Conservation (phyloP, 2,888 invertebrate species). For the Mythimna impura region DNA sequence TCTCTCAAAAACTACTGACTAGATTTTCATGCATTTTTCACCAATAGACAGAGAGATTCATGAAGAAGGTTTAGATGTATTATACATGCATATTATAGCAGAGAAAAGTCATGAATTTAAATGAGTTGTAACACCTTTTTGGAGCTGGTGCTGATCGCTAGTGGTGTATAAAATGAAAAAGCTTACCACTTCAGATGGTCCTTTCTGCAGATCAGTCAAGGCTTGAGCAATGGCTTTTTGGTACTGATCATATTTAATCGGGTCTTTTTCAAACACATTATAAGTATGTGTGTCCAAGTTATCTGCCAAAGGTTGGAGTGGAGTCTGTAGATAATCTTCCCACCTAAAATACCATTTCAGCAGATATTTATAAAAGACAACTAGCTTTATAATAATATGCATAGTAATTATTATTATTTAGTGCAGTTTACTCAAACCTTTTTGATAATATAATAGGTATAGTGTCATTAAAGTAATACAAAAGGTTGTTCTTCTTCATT, state of each 20-base stretch:
- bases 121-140: too few relatives aligned
- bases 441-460: neutral
- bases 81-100: too few relatives aligned
- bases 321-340: constrained; percentile 97
- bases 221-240: constrained; percentile 95
- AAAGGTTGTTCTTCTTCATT: neutral
- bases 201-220: constrained; percentile 90
- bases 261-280: constrained; percentile 99
- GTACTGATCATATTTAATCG: constrained; percentile 97
- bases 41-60: too few relatives aligned
- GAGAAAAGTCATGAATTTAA: too few relatives aligned
- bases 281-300: constrained; percentile 99
- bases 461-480: neutral
- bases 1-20: too few relatives aligned
- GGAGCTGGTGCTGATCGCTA: too few relatives aligned
- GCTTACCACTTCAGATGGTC: constrained; percentile 61
- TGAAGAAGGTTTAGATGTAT: too few relatives aligned
- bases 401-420: neutral
- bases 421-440: neutral
- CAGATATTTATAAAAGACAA: neutral
- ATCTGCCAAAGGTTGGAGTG: constrained; percentile 98
- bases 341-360: constrained; percentile 90
- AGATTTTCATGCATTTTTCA: too few relatives aligned
- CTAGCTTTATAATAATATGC: neutral
- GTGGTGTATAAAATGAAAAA: neutral